phyloP scores from a whole-genome alignment of 2,797 vertebrate species.

The Brachyrhaphis roseni region DNA sequence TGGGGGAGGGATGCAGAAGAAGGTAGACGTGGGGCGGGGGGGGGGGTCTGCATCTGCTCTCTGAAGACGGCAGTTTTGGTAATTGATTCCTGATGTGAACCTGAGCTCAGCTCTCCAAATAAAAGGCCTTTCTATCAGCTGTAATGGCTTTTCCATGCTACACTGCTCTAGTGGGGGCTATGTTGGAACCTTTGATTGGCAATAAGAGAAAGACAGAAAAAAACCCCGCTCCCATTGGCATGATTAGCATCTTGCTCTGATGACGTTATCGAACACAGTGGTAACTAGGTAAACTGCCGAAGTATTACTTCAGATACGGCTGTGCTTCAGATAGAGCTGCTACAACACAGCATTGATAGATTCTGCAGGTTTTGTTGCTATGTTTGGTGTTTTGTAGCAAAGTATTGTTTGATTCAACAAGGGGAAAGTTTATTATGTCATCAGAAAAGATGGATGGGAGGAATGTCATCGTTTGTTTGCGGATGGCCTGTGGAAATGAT shows the following conservation, averaged over 20 bases:
- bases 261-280: constrained; percentile 7
- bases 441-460: not conserved
- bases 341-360: not conserved
- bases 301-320: not conserved
- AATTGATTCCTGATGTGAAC: constrained; percentile 86
- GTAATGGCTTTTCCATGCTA: constrained; percentile 79
- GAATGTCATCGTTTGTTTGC: not conserved
- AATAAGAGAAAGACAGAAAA: constrained; percentile 47
- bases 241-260: constrained; percentile 37
- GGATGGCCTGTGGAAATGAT: not conserved
- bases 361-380: not conserved
- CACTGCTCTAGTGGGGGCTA: constrained; percentile 41
- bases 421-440: not conserved
- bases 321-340: not conserved
- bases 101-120: constrained; percentile 75
- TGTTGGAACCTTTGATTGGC: constrained; percentile 55
- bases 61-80: constrained; percentile 52
- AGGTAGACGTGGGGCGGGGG: constrained; percentile 22
- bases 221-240: constrained; percentile 10
- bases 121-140: constrained; percentile 77
- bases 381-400: not conserved
- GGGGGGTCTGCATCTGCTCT: constrained; percentile 51
- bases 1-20: constrained; percentile 40
- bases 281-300: not conserved
- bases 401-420: not conserved